These are phyloP conservation scores for Chionis minor DNA, from an alignment of 2,113 vertebrate genomes.

Conservation along the genomic window DNA sequence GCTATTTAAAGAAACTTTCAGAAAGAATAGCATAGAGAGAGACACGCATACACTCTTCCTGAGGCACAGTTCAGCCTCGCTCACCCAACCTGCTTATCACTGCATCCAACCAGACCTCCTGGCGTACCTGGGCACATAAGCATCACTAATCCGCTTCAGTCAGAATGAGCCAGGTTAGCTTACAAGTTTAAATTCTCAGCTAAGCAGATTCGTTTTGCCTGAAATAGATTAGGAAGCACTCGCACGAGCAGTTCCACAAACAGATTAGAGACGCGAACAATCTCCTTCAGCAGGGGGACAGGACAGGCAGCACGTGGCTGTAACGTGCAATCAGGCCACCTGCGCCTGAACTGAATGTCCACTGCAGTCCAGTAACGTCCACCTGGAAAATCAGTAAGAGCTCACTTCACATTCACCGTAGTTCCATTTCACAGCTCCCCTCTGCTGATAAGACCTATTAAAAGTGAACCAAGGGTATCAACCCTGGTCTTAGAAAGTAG, in stretches of 20 bases:
- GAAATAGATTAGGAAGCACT: constrained; percentile 32
- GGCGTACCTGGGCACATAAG: not conserved
- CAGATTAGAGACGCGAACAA: not conserved
- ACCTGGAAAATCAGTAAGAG: not conserved
- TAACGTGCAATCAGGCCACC: not conserved
- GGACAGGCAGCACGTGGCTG: not conserved
- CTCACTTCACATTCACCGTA: not conserved
- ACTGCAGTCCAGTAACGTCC: not conserved
- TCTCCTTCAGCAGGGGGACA: not conserved
- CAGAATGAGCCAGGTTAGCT: constrained; percentile 38
- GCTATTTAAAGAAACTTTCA: not conserved
- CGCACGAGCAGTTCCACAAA: not conserved
- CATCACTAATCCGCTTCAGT: not conserved
- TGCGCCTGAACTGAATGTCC: not conserved
- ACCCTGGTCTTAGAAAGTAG: no score
- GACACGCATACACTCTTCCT: not conserved
- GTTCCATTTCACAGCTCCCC: not conserved
- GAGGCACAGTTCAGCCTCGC: not conserved
- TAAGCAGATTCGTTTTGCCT: constrained; percentile 23
- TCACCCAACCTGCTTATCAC: not conserved
- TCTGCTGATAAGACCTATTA: not conserved
- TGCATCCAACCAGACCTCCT: not conserved
- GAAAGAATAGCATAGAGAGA: not conserved
- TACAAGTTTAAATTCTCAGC: constrained; percentile 22
- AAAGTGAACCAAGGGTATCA: no score